Conservation (phyloP, 1,140 invertebrate species). For the Homalodisca vitripennis region DNA sequence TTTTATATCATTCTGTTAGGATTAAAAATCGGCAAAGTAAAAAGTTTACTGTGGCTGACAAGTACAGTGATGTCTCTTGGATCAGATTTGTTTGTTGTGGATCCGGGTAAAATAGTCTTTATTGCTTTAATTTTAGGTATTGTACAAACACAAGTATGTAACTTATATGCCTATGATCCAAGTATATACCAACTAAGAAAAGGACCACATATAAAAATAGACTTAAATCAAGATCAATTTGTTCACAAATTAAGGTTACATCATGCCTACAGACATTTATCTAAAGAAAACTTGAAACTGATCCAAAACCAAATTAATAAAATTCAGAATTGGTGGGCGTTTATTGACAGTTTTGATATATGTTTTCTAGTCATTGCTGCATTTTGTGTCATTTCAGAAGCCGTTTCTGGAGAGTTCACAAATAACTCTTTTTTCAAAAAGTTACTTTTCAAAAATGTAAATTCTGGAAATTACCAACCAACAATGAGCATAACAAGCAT, state of each 20-base stretch:
- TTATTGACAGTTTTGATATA: background rate
- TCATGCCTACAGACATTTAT: background rate
- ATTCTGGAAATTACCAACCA: too few species aligned
- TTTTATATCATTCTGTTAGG: background rate
- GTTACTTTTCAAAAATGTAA: too few species aligned
- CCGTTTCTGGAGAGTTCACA: background rate
- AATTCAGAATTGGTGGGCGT: background rate
- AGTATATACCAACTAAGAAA: background rate
- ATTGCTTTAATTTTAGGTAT: background rate
- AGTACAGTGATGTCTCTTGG: background rate
- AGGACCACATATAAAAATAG: background rate
- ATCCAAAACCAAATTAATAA: background rate
- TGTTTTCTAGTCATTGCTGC: background rate
- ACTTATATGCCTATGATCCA: background rate
- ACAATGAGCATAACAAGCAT: too few species aligned
- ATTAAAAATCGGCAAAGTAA: background rate
- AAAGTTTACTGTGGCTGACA: background rate
- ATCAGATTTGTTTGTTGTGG: background rate
- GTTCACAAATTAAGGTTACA: background rate
- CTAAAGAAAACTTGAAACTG: background rate
- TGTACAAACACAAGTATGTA: background rate
- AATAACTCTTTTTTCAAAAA: too few species aligned
- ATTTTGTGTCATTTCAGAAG: background rate
- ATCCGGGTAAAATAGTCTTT: background rate
- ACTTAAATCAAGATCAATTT: background rate